Conservation (phyloP, 2,797 vertebrate genomes). For the Phrynocephalus vlangalii region DNA sequence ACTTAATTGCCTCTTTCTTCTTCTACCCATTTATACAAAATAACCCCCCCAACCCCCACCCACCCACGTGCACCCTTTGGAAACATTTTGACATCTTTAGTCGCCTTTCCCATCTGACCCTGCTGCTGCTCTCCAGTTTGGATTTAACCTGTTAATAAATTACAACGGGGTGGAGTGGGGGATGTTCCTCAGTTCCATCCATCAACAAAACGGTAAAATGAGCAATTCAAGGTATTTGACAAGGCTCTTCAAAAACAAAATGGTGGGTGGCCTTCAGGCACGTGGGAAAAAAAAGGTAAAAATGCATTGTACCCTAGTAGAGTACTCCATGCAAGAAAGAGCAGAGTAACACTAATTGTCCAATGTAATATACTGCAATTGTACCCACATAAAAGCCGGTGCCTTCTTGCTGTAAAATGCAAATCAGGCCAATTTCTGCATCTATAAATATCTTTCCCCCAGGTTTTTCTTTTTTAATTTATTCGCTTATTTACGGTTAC, state of each 20-base stretch:
- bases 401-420: slow-evolving; percentile 79
- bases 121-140: slow-evolving; percentile 62
- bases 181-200: slow-evolving; percentile 64
- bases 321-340: slow-evolving; percentile 84
- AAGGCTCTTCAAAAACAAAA: slow-evolving; percentile 80
- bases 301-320: slow-evolving; percentile 80
- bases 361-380: slow-evolving; percentile 75
- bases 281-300: slow-evolving; percentile 77
- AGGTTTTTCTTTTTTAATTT: slow-evolving; percentile 62
- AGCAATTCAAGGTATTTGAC: slow-evolving; percentile 79
- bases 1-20: slow-evolving; percentile 80
- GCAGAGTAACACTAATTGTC: slow-evolving; percentile 82
- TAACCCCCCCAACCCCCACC: slow-evolving; percentile 57
- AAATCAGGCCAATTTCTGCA: slow-evolving; percentile 81
- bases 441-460: slow-evolving; percentile 64
- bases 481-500: slow-evolving; percentile 65
- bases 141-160: slow-evolving; percentile 73
- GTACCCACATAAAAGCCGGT: slow-evolving; percentile 81
- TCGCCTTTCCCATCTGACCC: slow-evolving; percentile 73
- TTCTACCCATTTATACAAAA: slow-evolving; percentile 82
- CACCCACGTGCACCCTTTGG: slow-evolving; percentile 51
- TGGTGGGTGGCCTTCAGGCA: slow-evolving; percentile 82
- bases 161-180: slow-evolving; percentile 59
- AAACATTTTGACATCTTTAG: slow-evolving; percentile 71
- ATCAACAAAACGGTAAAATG: slow-evolving; percentile 77